Base-by-base conservation (phyloP, 2,113 vertebrate species). In the Hassar affinis region DNA sequence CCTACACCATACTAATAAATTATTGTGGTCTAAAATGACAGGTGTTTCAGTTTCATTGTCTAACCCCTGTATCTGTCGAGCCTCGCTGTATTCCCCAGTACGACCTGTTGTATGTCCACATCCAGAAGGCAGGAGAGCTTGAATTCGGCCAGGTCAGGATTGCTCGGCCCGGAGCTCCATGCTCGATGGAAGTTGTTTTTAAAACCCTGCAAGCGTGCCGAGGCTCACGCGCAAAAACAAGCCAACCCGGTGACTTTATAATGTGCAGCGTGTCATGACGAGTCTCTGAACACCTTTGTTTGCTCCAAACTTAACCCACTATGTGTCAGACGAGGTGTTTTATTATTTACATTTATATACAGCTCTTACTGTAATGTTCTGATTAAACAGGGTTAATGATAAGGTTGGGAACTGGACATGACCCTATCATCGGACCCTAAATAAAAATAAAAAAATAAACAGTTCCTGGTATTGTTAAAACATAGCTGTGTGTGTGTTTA, bases 141-240 rank as follows among this genome's bases (percentile, higher is more conserved):
- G 87, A 33, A 84, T 86, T 86, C 0, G 61, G 30, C 27, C 27
- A 88, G 88, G 89, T 90, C 84, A 11, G 89, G 90, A 91, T 93
- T 93, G 89, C 83, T 89, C n/a, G 75, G 91, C 85, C 85, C 81
- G 52, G 81, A 82, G 82, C n/a, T 35, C 87, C 80, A 83, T 68
- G 11, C 85, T 82, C 84, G 91, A 91, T 92, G 85, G 85, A 83
- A 20, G 79, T 82, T 85, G 81, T 86, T 88, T 87, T 86, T 80
- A n/a, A 38, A 75, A 59, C 27, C 61, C 27, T 38, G 25, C 56
- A 71, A 71, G 33, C 45, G 22, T 79, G 77, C 62, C 54, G 38
- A 79, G 45, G 33, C 81, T 45, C 68, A 59, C 15, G 51, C 49
- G 56, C 83, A 20, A 86, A 76, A 84, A 71, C 79, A 66, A 68